Evolutionary conservation across 2,113 vertebrate species (phyloP).

Genomic region (Hystrix brachyura): DNA sequence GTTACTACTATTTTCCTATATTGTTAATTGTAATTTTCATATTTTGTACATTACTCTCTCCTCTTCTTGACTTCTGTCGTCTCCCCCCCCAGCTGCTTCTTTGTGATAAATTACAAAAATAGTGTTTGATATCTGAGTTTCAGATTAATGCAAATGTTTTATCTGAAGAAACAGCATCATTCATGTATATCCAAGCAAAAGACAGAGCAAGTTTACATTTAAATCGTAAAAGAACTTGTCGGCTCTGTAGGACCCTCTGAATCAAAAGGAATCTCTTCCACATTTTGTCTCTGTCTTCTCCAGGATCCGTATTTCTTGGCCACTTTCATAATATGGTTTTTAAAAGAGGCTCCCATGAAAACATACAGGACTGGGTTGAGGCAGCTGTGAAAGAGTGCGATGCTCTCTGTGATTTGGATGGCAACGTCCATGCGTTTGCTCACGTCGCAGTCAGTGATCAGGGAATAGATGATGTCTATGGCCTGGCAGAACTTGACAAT

Average conservation of each 20-base stretch:
- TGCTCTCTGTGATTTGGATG: slow-evolving; percentile 92
- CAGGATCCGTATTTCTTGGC: slow-evolving; percentile 89
- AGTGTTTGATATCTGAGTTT: slow-evolving; percentile 52
- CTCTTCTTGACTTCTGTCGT: neutral
- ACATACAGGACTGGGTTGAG: slow-evolving; percentile 95
- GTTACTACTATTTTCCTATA: neutral
- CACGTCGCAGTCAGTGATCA: slow-evolving; percentile 91
- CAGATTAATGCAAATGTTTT: slow-evolving; percentile 58
- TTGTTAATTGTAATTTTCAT: slow-evolving; percentile 1
- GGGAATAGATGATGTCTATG: slow-evolving; percentile 91
- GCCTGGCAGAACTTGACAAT: slow-evolving; percentile 91
- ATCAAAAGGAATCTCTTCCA: slow-evolving; percentile 88
- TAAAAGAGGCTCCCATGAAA: slow-evolving; percentile 94
- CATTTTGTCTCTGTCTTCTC: slow-evolving; percentile 81
- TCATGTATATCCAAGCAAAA: slow-evolving; percentile 17
- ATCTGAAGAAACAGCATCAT: neutral
- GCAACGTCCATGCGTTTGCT: slow-evolving; percentile 93
- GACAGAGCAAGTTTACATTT: slow-evolving; percentile 59
- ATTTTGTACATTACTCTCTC: neutral
- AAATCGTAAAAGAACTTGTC: slow-evolving; percentile 90
- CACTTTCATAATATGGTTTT: slow-evolving; percentile 89
- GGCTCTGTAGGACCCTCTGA: slow-evolving; percentile 85
- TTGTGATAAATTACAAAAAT: neutral
- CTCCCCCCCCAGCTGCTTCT: neutral
- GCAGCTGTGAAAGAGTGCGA: slow-evolving; percentile 95